These are phyloP conservation scores for Uria aalge DNA, from an alignment of 2,113 vertebrate genomes.

Conservation along the genomic window DNA sequence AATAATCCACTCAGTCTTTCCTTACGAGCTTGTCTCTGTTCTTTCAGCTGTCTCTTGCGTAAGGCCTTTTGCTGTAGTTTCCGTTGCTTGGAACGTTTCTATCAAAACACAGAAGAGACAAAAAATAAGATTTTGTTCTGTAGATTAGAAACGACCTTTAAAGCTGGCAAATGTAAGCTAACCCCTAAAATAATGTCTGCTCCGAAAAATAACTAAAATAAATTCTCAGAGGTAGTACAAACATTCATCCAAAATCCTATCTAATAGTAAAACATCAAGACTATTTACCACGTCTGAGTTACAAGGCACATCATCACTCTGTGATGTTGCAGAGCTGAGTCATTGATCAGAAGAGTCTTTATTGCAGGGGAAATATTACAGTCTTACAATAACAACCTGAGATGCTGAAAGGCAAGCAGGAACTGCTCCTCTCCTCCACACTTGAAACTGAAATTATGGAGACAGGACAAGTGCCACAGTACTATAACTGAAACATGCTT, in stretches of 20 bases:
- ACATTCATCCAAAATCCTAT: background rate
- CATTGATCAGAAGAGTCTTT: background rate
- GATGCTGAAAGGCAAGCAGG: background rate
- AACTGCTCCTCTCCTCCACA: background rate
- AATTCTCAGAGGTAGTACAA: background rate
- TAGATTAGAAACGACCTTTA: background rate
- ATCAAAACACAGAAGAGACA: constrained; percentile 21
- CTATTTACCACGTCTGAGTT: background rate
- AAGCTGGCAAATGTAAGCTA: background rate
- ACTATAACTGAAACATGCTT: background rate
- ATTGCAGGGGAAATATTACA: background rate
- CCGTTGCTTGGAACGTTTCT: constrained; percentile 97
- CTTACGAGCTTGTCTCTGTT: constrained; percentile 95
- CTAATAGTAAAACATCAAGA: background rate
- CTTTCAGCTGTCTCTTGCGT: constrained; percentile 95
- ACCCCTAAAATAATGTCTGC: background rate
- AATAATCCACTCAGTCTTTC: constrained; percentile 97
- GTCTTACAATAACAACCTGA: background rate
- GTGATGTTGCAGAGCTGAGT: background rate
- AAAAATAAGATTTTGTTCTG: background rate
- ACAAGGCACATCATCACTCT: background rate
- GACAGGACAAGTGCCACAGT: background rate
- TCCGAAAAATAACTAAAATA: background rate
- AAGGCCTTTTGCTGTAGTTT: constrained; percentile 98
- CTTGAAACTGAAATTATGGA: background rate